Conservation (phyloP, 2,888 invertebrate species). For the Podabrus alpinus region DNA sequence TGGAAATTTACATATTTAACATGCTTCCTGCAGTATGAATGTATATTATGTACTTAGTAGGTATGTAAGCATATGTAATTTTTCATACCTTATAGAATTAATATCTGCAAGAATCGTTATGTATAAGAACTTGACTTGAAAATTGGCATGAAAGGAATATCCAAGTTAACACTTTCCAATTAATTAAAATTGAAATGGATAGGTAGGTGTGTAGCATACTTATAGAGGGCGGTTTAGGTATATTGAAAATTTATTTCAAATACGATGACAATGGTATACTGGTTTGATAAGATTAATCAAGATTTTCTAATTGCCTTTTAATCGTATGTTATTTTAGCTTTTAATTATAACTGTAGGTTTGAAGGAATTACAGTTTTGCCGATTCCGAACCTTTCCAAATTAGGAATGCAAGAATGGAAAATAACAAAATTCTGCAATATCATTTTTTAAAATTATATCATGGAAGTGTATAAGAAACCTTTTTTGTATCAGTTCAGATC, state of each 20-base stretch:
- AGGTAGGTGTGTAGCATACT: not conserved
- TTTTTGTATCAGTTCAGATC: constrained; percentile 1
- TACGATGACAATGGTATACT: not conserved
- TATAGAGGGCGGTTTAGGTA: not conserved
- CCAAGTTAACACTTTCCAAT: not conserved
- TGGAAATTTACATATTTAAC: not conserved
- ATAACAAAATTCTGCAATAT: not conserved
- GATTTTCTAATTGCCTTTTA: not conserved
- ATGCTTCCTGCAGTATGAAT: not conserved
- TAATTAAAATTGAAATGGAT: not conserved
- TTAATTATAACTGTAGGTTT: not conserved
- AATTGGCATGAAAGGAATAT: not conserved
- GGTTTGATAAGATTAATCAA: not conserved
- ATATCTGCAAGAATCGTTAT: not conserved
- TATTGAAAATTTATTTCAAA: not conserved
- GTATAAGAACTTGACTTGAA: not conserved
- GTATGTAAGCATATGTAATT: not conserved
- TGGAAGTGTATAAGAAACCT: not conserved
- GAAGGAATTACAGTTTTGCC: not conserved
- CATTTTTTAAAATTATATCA: not conserved
- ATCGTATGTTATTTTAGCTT: not conserved
- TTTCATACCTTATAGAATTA: not conserved
- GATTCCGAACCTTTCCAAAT: not conserved
- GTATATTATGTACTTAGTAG: not conserved
- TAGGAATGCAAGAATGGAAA: not conserved